Base-by-base conservation (phyloP, 2,888 invertebrate species). In the Drepanosiphum platanoidis region DNA sequence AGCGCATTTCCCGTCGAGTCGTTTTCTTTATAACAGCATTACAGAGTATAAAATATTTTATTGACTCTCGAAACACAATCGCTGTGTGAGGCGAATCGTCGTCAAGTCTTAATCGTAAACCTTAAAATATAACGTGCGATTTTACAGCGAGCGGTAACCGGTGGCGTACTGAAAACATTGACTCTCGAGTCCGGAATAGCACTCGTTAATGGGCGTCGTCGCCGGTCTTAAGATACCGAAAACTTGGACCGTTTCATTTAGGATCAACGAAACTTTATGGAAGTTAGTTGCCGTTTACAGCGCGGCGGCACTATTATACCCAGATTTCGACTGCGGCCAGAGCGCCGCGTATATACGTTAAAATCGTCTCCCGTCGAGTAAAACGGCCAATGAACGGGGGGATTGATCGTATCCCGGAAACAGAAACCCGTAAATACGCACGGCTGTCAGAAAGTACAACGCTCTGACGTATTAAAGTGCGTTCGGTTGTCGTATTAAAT, bases 191-290 rank as follows among this genome's bases (percentile, higher is more conserved):
- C 30, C 30, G 8, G 39, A 72, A 82, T 61, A 82, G 72, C 82
- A 72, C 72, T 42, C 61, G 82, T 82, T 82, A 82, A 72, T 82
- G 71, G 82, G 72, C n/a, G 42, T 61, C n/a, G 42, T 61, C 42
- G 58, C 61, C n/a, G 32, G 61, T 72, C 42, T 82, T 82, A 72
- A 71, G 82, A 72, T 58, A 79, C 36, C 58, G 72, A 72, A 72
- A 82, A 82, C 61, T 82, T 82, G 4, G 39, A 32, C 18, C 39
- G 82, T 72, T n/a, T 72, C 39, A 39, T 82, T 72, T 82, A 42
- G 9, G 72, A 61, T 64, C 72, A 32, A 32, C 22, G 64, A 82
- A 82, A 82, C 82, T 82, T 82, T 71, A 27, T 39, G 30, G 42
- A 61, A 82, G 72, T 82, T 72, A 42, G 72, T 82, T 82, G 71